Evolutionary conservation across 1,140 invertebrate species (phyloP).

Genomic region (Thalassaphorura encarpata): DNA sequence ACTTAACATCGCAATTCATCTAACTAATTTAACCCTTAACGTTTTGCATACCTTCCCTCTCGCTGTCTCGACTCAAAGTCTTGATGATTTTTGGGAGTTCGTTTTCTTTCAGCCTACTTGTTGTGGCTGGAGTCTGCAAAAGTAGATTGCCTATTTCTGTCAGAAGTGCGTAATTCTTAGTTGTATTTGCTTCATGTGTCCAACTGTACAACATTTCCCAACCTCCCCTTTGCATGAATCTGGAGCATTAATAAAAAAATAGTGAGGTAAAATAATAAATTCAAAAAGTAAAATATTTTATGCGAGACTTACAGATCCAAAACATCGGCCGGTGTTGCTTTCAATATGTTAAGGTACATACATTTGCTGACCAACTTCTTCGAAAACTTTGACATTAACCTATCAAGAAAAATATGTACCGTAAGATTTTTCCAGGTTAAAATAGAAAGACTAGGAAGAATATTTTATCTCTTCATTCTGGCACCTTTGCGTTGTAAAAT

Average conservation of each 20-base stretch:
- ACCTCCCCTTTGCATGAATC: slow-evolving; percentile 78
- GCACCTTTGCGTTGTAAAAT: too few species aligned
- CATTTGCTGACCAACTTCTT: slow-evolving; percentile 92
- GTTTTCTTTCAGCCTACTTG: slow-evolving; percentile 78
- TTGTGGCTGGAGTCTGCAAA: slow-evolving; percentile 72
- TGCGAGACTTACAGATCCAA: slow-evolving; percentile 57
- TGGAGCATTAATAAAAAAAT: slow-evolving; percentile 39
- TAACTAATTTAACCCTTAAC: neutral
- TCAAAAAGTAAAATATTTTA: neutral
- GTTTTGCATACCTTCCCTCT: slow-evolving; percentile 55
- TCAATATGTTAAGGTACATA: slow-evolving; percentile 87
- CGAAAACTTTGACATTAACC: slow-evolving; percentile 89
- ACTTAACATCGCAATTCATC: neutral
- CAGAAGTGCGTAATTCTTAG: slow-evolving; percentile 74
- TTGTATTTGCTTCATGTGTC: slow-evolving; percentile 71
- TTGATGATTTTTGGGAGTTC: slow-evolving; percentile 84
- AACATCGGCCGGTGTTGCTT: slow-evolving; percentile 71
- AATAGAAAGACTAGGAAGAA: too few species aligned
- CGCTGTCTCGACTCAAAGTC: slow-evolving; percentile 67
- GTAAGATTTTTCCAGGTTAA: too few species aligned
- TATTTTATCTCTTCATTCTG: too few species aligned
- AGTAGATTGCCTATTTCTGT: slow-evolving; percentile 73
- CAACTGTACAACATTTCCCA: slow-evolving; percentile 81
- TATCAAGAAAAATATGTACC: too few species aligned
- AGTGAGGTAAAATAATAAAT: neutral